Evolutionary conservation across 1,140 invertebrate genomes (phyloP).

Genomic region (Bombus difficillimus): DNA sequence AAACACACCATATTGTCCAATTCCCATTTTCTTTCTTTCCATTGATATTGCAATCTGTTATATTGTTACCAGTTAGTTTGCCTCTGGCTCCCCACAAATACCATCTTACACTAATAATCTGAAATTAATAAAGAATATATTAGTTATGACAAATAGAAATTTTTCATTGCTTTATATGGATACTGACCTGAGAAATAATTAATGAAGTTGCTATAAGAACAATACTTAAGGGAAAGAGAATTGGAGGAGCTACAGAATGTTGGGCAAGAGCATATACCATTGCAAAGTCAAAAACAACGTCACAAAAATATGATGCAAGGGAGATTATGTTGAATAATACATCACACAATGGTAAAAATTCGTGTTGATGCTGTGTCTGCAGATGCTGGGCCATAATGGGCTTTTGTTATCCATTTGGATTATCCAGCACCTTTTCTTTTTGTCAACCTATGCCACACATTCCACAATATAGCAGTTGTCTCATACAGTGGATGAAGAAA

Average conservation of each 20-base stretch:
- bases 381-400: slow-evolving; percentile 82
- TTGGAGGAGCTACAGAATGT: slow-evolving; percentile 82
- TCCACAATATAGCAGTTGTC: slow-evolving; percentile 27
- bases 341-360: slow-evolving; percentile 94
- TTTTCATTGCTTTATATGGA: not conserved
- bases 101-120: slow-evolving; percentile 81
- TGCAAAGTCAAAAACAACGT: slow-evolving; percentile 94
- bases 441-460: slow-evolving; percentile 32
- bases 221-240: slow-evolving; percentile 86
- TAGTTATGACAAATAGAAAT: slow-evolving; percentile 13
- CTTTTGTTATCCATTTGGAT: slow-evolving; percentile 81
- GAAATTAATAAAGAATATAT: slow-evolving; percentile 34
- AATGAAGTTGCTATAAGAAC: slow-evolving; percentile 87
- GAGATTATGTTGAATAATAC: slow-evolving; percentile 96
- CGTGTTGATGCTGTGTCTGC: slow-evolving; percentile 80
- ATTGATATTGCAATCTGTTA: slow-evolving; percentile 64
- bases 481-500: not conserved
- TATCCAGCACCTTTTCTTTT: slow-evolving; percentile 64
- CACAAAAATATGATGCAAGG: slow-evolving; percentile 94
- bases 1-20: slow-evolving; percentile 82
- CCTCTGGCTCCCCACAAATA: slow-evolving; percentile 81
- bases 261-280: slow-evolving; percentile 92
- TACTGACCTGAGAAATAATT: slow-evolving; percentile 88
- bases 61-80: slow-evolving; percentile 69
- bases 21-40: slow-evolving; percentile 72